phyloP scores from a whole-genome alignment of 2,888 invertebrate species.

The Athalia cordata region DNA sequence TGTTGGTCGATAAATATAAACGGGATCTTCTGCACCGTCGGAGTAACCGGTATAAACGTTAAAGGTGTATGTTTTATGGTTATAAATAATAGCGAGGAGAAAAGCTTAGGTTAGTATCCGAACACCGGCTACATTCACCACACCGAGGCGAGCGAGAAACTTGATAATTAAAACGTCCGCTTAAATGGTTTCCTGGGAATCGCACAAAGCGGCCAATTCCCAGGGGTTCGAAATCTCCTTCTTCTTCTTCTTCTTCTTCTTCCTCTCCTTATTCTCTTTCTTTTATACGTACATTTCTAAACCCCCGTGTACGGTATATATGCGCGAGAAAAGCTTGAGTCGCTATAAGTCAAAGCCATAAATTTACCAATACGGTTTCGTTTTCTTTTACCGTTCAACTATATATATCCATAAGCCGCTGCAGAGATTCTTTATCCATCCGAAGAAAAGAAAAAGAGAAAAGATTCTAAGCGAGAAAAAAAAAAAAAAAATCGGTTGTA shows the following conservation, averaged over 20 bases:
- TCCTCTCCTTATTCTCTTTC: too few species aligned
- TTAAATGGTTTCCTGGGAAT: slow-evolving; percentile 23
- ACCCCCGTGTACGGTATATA: too few species aligned
- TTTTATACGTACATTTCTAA: too few species aligned
- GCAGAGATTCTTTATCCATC: too few species aligned
- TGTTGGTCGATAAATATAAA: slow-evolving; percentile 16
- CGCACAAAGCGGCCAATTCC: not conserved
- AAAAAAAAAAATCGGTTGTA: too few species aligned
- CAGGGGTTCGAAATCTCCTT: not conserved
- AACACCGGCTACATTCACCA: not conserved
- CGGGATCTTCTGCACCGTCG: slow-evolving; percentile 7
- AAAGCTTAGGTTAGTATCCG: slow-evolving; percentile 3
- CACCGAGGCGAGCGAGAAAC: not conserved
- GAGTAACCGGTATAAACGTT: not conserved
- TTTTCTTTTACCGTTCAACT: too few species aligned
- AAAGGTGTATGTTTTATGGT: not conserved
- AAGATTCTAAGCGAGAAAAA: too few species aligned
- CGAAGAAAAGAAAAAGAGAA: too few species aligned
- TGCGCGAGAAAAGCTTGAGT: too few species aligned
- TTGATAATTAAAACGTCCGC: slow-evolving; percentile 35
- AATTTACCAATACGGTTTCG: too few species aligned
- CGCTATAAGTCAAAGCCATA: too few species aligned
- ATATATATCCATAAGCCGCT: too few species aligned
- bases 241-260: not conserved
- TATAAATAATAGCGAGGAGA: slow-evolving; percentile 25